phyloP scores from a whole-genome alignment of 64 coral and sea anemone genomes.

The Pocillopora verrucosa region DNA sequence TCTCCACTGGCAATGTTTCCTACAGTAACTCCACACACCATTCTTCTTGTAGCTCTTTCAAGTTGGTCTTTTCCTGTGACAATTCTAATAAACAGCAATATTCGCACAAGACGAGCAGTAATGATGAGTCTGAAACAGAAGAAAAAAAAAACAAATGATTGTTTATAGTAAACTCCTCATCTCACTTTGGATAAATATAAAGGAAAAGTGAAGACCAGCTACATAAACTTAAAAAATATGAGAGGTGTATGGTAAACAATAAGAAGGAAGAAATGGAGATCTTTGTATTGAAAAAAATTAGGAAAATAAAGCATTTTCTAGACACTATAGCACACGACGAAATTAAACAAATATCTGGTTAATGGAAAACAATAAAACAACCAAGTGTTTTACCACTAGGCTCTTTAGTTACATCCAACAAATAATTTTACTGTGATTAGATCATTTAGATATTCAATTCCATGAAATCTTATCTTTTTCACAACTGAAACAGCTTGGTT shows the following conservation, averaged over 20 bases:
- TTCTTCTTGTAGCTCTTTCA: constrained; percentile 91
- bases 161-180: background rate
- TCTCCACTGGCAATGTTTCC: background rate
- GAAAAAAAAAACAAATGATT: background rate
- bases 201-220: background rate
- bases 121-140: constrained; percentile 71
- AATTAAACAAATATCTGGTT: too few relatives aligned
- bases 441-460: background rate
- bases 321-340: too few relatives aligned
- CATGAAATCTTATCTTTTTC: background rate
- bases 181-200: too few relatives aligned
- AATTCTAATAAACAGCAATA: constrained; percentile 91
- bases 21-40: constrained; percentile 34
- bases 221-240: background rate
- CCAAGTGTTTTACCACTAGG: too few relatives aligned
- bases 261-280: too few relatives aligned
- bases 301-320: too few relatives aligned
- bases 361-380: too few relatives aligned
- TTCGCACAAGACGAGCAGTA: constrained; percentile 70
- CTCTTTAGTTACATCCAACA: too few relatives aligned
- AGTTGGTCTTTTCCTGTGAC: constrained; percentile 89
- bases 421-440: too few relatives aligned
- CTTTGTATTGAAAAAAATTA: too few relatives aligned
- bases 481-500: background rate
- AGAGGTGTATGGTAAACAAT: too few relatives aligned